phyloP scores from a whole-genome alignment of 2,113 vertebrate species.

The Leuciscus idus region DNA sequence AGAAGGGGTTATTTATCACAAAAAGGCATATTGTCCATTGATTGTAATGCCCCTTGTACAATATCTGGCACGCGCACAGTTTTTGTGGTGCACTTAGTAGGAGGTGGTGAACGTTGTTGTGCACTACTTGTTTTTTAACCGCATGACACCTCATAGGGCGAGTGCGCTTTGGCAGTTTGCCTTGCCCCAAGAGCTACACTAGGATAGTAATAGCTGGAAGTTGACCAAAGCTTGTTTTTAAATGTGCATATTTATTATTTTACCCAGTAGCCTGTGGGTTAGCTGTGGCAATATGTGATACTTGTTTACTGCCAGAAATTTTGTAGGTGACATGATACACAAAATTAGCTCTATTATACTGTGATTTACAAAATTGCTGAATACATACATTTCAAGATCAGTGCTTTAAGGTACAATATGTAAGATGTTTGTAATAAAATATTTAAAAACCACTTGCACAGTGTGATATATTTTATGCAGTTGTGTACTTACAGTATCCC shows the following conservation, averaged over 20 bases:
- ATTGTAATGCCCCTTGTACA: conserved; percentile 70
- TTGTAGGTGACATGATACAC: conserved; percentile 4
- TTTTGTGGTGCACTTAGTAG: conserved; percentile 75
- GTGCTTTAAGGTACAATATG: too few species aligned
- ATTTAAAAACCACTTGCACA: too few species aligned
- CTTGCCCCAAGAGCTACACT: conserved; percentile 65
- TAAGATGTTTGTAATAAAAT: too few species aligned
- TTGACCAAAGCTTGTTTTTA: conserved; percentile 70
- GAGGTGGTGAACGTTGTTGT: conserved; percentile 72
- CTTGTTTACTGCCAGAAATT: conserved; percentile 59
- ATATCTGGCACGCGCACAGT: conserved; percentile 66
- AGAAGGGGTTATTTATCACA: conserved; percentile 71
- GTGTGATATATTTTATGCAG: too few species aligned
- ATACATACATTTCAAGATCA: not conserved
- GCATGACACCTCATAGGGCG: conserved; percentile 71
- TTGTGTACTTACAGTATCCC: too few species aligned
- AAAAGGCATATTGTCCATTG: conserved; percentile 64
- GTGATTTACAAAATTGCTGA: not conserved
- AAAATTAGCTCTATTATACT: conserved; percentile 10
- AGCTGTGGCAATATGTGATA: conserved; percentile 54
- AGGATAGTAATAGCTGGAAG: conserved; percentile 69
- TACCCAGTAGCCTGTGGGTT: conserved; percentile 70
- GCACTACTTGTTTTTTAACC: conserved; percentile 74
- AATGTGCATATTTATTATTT: conserved; percentile 74
- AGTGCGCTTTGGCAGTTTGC: conserved; percentile 74